A percentile compares a stretch with the other conserved stretches of the same genome.
Evolutionary conservation across 2,888 invertebrate species (phyloP).

Genomic region (Drepana falcataria): DNA sequence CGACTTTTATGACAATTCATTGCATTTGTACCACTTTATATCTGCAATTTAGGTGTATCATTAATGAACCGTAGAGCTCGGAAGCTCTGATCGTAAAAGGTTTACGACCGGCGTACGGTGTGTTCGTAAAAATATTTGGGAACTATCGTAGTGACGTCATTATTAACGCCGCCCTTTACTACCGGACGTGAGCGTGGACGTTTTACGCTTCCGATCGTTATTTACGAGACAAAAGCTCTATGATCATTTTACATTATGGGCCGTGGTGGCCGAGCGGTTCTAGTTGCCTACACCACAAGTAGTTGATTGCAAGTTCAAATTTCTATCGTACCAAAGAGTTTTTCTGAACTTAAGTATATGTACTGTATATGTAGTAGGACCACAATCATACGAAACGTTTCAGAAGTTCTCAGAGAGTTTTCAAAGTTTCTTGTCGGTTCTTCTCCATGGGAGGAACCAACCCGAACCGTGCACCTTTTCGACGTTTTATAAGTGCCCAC

Average conservation of each 20-base stretch:
- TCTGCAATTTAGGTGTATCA: slow-evolving; percentile 26
- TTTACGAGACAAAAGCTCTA: slow-evolving; percentile 10
- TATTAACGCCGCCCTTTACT: slow-evolving; percentile 45
- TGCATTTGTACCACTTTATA: slow-evolving; percentile 14
- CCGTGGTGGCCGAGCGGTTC: neutral
- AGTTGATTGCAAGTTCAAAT: neutral
- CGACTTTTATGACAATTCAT: slow-evolving; percentile 3
- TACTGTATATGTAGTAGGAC: no score
- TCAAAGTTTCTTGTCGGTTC: no score
- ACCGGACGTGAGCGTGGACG: slow-evolving; percentile 22
- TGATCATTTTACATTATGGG: neutral
- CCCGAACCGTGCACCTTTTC: no score
- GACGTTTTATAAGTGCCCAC: no score
- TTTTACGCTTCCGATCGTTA: slow-evolving; percentile 34
- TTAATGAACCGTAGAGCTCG: slow-evolving; percentile 55
- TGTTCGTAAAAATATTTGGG: slow-evolving; percentile 71
- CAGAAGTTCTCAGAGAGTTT: no score
- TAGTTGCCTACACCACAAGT: neutral
- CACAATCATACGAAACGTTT: no score
- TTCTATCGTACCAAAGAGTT: no score
- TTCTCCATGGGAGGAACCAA: no score
- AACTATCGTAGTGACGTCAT: slow-evolving; percentile 49
- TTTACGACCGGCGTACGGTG: slow-evolving; percentile 62
- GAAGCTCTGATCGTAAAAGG: slow-evolving; percentile 53
- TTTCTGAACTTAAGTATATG: no score